phyloP scores from a whole-genome alignment of 2,888 invertebrate genomes.

The Sesia bembeciformis region DNA sequence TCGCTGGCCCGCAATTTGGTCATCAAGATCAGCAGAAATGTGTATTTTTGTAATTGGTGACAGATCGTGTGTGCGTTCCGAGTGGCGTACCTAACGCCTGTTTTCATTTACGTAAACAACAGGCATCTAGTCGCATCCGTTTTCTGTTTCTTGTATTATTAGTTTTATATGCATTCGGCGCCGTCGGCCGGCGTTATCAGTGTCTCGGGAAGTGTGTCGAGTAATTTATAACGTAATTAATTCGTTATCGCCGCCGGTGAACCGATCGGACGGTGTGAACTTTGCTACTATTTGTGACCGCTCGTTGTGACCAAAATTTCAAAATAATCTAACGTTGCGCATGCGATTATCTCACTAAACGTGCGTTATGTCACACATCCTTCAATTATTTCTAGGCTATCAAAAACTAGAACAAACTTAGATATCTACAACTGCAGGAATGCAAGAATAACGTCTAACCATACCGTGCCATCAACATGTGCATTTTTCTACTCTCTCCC shows the following conservation, averaged over 20 bases:
- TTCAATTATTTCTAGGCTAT: no score
- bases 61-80: constrained; percentile 15
- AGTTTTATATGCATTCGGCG: constrained; percentile 45
- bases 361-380: no score
- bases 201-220: constrained; percentile 54
- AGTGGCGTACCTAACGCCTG: not conserved
- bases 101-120: not conserved
- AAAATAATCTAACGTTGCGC: not conserved
- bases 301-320: constrained; percentile 5
- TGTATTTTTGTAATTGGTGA: constrained; percentile 48
- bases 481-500: no score
- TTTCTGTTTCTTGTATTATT: constrained; percentile 15
- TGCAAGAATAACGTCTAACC: no score
- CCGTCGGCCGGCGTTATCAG: constrained; percentile 51
- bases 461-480: no score
- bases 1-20: constrained; percentile 58
- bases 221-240: constrained; percentile 69
- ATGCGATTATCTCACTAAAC: no score
- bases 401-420: no score
- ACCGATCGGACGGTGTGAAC: constrained; percentile 28
- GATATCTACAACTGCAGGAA: no score
- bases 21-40: constrained; percentile 28
- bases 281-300: constrained; percentile 13
- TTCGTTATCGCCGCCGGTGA: constrained; percentile 50
- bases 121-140: constrained; percentile 27